phyloP scores from a whole-genome alignment of 2,113 vertebrate genomes.

The Cololabis saira region DNA sequence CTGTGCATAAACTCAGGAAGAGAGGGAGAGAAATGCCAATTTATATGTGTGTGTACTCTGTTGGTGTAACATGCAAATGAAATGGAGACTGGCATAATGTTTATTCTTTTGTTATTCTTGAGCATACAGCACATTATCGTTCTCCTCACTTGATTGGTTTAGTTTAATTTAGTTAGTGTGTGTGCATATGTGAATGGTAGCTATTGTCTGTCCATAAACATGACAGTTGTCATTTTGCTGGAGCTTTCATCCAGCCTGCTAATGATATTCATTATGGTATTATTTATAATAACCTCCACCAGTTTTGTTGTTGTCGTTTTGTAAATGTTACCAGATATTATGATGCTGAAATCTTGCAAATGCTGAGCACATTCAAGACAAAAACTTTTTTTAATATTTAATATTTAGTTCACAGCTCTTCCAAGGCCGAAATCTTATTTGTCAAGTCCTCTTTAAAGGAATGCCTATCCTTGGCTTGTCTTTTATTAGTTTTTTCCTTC shows the following conservation, averaged over 20 bases:
- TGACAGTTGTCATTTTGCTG: not conserved
- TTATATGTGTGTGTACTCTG: conserved; percentile 19
- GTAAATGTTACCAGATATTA: too few relatives aligned
- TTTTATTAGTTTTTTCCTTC: conserved; percentile 13
- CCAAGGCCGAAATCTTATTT: not conserved
- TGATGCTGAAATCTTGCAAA: not conserved
- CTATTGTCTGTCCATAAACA: conserved; percentile 3
- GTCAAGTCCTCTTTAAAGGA: too few relatives aligned
- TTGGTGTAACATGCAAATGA: too few relatives aligned
- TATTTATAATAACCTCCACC: too few relatives aligned
- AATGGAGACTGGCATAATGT: conserved; percentile 8
- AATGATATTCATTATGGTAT: too few relatives aligned
- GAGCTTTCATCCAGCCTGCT: too few relatives aligned
- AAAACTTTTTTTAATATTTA: not conserved
- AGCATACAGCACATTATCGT: too few relatives aligned
- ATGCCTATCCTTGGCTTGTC: too few relatives aligned
- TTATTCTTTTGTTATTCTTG: conserved; percentile 36
- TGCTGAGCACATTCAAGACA: not conserved
- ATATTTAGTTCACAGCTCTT: not conserved
- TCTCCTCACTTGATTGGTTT: too few relatives aligned
- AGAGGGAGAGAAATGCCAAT: too few relatives aligned
- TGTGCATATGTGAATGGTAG: not conserved
- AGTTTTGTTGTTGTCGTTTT: too few relatives aligned
- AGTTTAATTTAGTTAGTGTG: conserved; percentile 8
- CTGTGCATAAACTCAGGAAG: too few relatives aligned